phyloP scores from a whole-genome alignment of 2,888 invertebrate species.

The Siphonodentalium dalli region DNA sequence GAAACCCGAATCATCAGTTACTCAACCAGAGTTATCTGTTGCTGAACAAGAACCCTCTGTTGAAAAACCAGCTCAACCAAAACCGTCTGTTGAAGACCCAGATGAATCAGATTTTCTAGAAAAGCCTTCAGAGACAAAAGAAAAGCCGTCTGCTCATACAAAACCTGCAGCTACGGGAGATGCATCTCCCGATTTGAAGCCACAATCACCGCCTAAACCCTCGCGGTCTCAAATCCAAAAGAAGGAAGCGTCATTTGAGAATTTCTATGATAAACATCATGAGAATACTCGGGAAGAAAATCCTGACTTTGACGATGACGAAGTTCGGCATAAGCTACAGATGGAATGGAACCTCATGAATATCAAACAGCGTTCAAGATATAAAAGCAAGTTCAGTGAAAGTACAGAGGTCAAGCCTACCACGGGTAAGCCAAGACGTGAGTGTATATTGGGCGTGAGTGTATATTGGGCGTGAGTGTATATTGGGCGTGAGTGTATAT shows the following conservation, averaged over 20 bases:
- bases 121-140: not conserved
- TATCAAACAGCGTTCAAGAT: constrained; percentile 49
- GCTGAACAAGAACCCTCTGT: too few relatives aligned
- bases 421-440: too few relatives aligned
- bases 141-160: not conserved
- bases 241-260: constrained; percentile 52
- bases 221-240: constrained; percentile 1
- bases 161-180: not conserved
- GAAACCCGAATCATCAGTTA: too few relatives aligned
- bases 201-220: too few relatives aligned
- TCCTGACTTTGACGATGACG: constrained; percentile 51
- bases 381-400: constrained; percentile 39
- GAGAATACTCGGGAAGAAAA: constrained; percentile 53
- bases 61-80: too few relatives aligned
- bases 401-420: too few relatives aligned
- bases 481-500: too few relatives aligned
- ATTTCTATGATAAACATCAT: constrained; percentile 55
- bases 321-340: constrained; percentile 46
- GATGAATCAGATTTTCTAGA: too few relatives aligned
- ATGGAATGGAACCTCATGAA: constrained; percentile 57
- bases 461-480: too few relatives aligned
- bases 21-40: too few relatives aligned
- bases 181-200: not conserved
- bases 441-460: too few relatives aligned
- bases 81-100: too few relatives aligned